Base-by-base conservation (phyloP, 2,797 vertebrate genomes). In the Phalloptychus januarius region DNA sequence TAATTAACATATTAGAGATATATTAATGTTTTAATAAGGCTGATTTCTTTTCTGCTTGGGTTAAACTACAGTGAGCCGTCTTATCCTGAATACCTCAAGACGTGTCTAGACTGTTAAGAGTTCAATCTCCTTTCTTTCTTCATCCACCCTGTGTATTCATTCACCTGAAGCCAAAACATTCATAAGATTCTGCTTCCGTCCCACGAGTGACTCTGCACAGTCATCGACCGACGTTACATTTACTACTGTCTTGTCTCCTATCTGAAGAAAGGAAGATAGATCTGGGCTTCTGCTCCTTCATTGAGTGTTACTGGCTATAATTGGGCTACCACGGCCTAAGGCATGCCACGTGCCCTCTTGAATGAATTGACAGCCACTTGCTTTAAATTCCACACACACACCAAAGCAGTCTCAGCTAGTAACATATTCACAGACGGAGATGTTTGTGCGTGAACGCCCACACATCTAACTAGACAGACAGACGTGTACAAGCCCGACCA, bases 321-420 rank as follows among this genome's bases (percentile, higher is more conserved):
- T 95, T 95, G 93, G 92, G 81, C 92, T 94, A 93, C 91, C 91
- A 93, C 90, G 87, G 91, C 93, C 92, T 87, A 79, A 77, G 90
- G 90, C 92, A 86, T 82, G 90, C 83, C 87, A 86, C 50, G 83
- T 82, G 40, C 74, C 75, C 46, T 75, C 74, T 85, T 94, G 94
- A 95, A 91, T 93, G 87, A 92, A 95, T 90, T 93, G 95, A 94
- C 94, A 94, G 93, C 82, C 83, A 85, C 88, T 91, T 88, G 89
- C 92, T 94, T 94, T 91, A 92, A 87, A 94, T 94, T 93, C 91
- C 72, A 70, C 61, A 75, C 81, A 79, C 85, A 83, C 83, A 45
- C 44, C n/a, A 82, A 75, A 58, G 61, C 71, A 75, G 50, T 81
- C 83, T 76, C 80, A 84, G 79, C 78, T 84, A 83, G 79, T 65